Evolutionary conservation across 2,113 vertebrate genomes (phyloP).

Genomic region (Myiopsitta monachus): DNA sequence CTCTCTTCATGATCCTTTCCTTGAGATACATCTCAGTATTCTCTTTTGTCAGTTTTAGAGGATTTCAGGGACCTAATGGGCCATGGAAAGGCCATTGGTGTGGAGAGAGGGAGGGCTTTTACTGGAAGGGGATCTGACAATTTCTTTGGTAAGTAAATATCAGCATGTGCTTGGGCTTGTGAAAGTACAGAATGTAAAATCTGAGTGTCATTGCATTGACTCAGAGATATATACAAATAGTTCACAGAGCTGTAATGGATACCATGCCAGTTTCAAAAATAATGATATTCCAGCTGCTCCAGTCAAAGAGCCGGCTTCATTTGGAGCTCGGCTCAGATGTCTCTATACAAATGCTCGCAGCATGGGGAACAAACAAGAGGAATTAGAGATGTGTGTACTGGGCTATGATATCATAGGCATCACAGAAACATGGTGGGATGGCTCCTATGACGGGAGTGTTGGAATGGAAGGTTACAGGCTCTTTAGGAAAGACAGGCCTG

Average conservation of each 20-base stretch:
- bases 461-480: too few relatives aligned
- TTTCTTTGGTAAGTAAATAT: neutral
- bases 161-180: neutral
- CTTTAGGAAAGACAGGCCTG: too few relatives aligned
- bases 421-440: too few relatives aligned
- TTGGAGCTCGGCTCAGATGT: too few relatives aligned
- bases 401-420: too few relatives aligned
- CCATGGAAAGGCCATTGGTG: neutral
- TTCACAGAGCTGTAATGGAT: neutral
- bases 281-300: neutral
- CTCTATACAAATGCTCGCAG: too few relatives aligned
- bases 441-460: too few relatives aligned
- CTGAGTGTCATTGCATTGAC: neutral
- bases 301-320: too few relatives aligned
- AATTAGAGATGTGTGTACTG: too few relatives aligned
- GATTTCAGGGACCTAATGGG: neutral
- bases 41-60: neutral
- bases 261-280: neutral
- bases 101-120: neutral
- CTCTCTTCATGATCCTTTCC: neutral
- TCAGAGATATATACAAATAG: neutral
- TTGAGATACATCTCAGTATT: neutral
- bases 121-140: neutral
- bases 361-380: too few relatives aligned
- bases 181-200: conserved; percentile 4